Percentiles rank a stretch among this genome's conserved stretches.
These are phyloP conservation scores for Thamnaconus septentrionalis DNA, from an alignment of 2,113 vertebrate genomes.

Conservation along the genomic window DNA sequence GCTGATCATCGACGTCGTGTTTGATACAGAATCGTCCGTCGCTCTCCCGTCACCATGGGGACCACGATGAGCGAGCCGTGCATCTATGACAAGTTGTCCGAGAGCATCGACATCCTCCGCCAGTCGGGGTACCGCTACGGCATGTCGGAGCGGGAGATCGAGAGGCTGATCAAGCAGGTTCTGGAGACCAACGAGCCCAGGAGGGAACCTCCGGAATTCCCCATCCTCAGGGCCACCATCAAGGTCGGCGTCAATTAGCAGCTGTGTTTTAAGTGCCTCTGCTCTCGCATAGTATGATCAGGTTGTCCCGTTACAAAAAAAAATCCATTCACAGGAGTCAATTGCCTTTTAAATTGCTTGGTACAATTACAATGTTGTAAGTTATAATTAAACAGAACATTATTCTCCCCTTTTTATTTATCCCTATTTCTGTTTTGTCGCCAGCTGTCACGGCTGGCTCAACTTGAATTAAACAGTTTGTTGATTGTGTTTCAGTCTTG, in stretches of 20 bases:
- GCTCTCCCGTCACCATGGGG: constrained; percentile 77
- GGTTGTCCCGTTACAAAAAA: too few species aligned
- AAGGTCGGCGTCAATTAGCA: constrained; percentile 75
- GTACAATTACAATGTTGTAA: too few species aligned
- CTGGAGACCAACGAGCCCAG: constrained; percentile 92
- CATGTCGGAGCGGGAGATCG: constrained; percentile 94
- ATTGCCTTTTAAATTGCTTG: too few species aligned
- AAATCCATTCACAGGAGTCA: too few species aligned
- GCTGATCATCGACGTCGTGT: neutral
- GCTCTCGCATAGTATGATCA: too few species aligned
- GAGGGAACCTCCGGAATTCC: constrained; percentile 83
- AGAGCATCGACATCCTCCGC: constrained; percentile 91
- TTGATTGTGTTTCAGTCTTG: neutral
- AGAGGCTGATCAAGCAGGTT: constrained; percentile 93
- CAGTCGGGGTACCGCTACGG: constrained; percentile 94
- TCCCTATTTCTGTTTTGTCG: too few species aligned
- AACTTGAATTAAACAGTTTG: too few species aligned
- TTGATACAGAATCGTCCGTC: constrained; percentile 4
- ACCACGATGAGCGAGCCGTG: constrained; percentile 87
- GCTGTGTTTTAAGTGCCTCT: neutral
- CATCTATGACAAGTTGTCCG: constrained; percentile 94
- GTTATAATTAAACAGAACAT: too few species aligned
- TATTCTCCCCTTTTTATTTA: too few species aligned
- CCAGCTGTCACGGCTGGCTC: too few species aligned
- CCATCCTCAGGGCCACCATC: constrained; percentile 78